A percentile compares a stretch with the other conserved stretches of the same genome.
Conservation (phyloP, 2,797 vertebrate species). For the Sibirionetta formosa region DNA sequence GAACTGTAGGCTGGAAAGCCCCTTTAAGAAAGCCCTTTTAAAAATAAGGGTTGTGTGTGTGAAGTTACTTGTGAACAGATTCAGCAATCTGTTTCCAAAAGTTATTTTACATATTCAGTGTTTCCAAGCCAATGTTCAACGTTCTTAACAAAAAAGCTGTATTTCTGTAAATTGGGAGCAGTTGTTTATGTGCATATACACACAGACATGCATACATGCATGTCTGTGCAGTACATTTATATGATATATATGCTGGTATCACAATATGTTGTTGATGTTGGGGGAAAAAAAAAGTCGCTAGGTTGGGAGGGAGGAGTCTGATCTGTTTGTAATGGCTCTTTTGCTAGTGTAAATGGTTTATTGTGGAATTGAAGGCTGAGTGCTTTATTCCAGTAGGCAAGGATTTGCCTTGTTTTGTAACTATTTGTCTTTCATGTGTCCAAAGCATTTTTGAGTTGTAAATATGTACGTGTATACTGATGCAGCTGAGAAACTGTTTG, state of each 20-base stretch:
- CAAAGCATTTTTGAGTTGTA: not conserved
- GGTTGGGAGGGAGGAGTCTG: not conserved
- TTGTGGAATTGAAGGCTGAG: not conserved
- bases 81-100: not conserved
- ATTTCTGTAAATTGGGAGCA: not conserved
- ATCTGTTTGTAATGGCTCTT: not conserved
- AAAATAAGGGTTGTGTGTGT: not conserved
- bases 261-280: not conserved
- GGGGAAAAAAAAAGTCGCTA: not conserved
- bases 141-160: not conserved
- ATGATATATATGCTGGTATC: too few relatives aligned
- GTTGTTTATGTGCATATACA: not conserved
- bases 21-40: not conserved
- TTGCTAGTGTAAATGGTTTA: not conserved
- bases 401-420: not conserved
- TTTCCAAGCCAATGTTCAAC: not conserved
- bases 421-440: not conserved
- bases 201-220: not conserved
- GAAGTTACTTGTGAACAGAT: conserved; percentile 27
- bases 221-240: not conserved
- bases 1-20: not conserved
- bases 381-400: not conserved
- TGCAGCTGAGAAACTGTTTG: not conserved
- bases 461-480: not conserved
- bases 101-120: not conserved